A percentile compares a stretch with the other conserved stretches of the same genome.
phyloP scores from a whole-genome alignment of 2,797 vertebrate genomes.

The Cyprinodon diabolis region DNA sequence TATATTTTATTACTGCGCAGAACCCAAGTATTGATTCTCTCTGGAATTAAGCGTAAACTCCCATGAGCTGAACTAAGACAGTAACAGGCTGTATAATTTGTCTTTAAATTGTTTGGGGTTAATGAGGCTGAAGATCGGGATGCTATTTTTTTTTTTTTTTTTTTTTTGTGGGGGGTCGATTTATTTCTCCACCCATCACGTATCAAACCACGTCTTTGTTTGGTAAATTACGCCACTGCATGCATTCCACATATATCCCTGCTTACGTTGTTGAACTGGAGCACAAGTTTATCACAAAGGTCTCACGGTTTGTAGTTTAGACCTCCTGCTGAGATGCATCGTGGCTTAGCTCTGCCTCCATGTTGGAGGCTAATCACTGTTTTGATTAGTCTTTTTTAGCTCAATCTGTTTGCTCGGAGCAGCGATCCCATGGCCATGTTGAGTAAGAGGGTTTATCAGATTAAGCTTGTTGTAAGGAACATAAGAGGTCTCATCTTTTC shows the following conservation, averaged over 20 bases:
- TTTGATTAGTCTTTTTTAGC: slow-evolving; percentile 75
- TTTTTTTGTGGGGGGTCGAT: too few species aligned
- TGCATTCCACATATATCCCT: slow-evolving; percentile 43
- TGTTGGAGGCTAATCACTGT: slow-evolving; percentile 76
- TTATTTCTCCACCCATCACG: slow-evolving; percentile 38
- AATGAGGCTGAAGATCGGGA: background rate
- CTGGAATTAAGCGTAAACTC: slow-evolving; percentile 12
- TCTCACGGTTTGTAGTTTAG: slow-evolving; percentile 30
- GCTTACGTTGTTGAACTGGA: slow-evolving; percentile 21
- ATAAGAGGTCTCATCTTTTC: slow-evolving; percentile 76
- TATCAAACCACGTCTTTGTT: slow-evolving; percentile 46
- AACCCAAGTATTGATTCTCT: slow-evolving; percentile 17
- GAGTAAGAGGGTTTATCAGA: slow-evolving; percentile 81
- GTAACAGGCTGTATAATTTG: slow-evolving; percentile 15
- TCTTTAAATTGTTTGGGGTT: slow-evolving; percentile 15
- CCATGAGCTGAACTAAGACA: slow-evolving; percentile 18
- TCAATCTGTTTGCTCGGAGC: slow-evolving; percentile 66
- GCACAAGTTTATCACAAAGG: slow-evolving; percentile 41
- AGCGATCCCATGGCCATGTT: slow-evolving; percentile 63
- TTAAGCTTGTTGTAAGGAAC: slow-evolving; percentile 81
- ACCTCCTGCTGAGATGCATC: slow-evolving; percentile 67
- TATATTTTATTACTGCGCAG: background rate
- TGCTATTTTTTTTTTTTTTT: background rate
- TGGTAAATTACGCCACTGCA: slow-evolving; percentile 24
- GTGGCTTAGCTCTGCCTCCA: slow-evolving; percentile 70